Conservation (phyloP, 1,140 invertebrate genomes). For the Heliconius hewitsoni region DNA sequence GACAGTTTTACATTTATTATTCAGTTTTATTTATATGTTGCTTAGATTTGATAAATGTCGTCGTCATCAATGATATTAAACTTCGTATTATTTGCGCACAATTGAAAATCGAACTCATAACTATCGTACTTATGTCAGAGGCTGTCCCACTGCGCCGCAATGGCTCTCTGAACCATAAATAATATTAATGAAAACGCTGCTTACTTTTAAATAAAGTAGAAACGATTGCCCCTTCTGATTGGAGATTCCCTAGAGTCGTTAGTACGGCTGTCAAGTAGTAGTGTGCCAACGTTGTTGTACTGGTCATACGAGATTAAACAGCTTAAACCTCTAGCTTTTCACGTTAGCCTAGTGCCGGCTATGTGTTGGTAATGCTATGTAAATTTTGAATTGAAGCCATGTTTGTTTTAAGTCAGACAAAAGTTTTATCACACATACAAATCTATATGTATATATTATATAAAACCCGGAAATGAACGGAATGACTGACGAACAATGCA, state of each 20-base stretch:
- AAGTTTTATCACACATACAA: background rate
- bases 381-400: background rate
- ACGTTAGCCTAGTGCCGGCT: background rate
- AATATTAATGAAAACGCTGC: background rate
- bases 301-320: constrained; percentile 7
- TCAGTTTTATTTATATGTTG: no score
- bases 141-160: no score
- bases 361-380: background rate
- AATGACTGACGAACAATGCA: no score
- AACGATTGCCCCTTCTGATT: background rate
- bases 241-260: constrained; percentile 11
- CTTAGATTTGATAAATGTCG: no score
- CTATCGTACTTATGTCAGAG: no score
- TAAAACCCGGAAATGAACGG: no score
- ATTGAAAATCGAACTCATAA: no score
- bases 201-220: background rate
- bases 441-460: no score
- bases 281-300: background rate
- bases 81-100: no score
- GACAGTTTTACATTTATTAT: no score
- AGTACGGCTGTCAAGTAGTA: constrained; percentile 7
- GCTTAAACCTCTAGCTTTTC: constrained; percentile 5
- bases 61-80: no score
- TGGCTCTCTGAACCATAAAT: no score
- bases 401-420: background rate